A percentile compares a stretch with the other conserved stretches of the same genome.
These are phyloP conservation scores for Chirona hameri DNA, from an alignment of 2,888 invertebrate species.

Conservation along the genomic window DNA sequence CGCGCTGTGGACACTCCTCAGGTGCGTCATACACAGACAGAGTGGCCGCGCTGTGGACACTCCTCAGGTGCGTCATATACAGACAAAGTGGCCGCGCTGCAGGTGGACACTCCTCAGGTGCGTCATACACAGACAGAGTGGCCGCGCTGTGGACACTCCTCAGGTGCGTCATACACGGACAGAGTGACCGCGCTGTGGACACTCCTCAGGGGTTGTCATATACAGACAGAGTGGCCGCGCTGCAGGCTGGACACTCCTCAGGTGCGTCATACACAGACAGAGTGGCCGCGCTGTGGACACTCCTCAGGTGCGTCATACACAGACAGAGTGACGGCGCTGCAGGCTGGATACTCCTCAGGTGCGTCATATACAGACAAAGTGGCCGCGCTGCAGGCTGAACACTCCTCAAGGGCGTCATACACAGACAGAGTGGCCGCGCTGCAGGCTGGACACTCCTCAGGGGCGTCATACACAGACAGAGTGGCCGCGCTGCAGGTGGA, in stretches of 20 bases:
- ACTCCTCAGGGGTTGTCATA: conserved; percentile 40
- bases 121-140: too few species aligned
- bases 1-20: conserved; percentile 36
- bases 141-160: conserved; percentile 35
- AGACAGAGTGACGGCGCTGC: too few species aligned
- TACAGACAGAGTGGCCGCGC: not conserved
- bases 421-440: not conserved
- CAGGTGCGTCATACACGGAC: too few species aligned
- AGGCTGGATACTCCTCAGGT: conserved; percentile 38
- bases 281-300: conserved; percentile 31
- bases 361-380: too few species aligned
- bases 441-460: conserved; percentile 37
- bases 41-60: conserved; percentile 31
- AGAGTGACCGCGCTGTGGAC: conserved; percentile 28
- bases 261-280: too few species aligned
- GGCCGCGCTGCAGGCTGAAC: conserved; percentile 26
- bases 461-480: too few species aligned
- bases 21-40: too few species aligned
- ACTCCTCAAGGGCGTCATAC: conserved; percentile 39
- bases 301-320: conserved; percentile 40
- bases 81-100: not conserved
- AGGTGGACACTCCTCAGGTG: conserved; percentile 39
- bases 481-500: conserved; percentile 2
- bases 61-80: conserved; percentile 40
- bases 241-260: conserved; percentile 36